phyloP scores from a whole-genome alignment of 2,888 invertebrate genomes.

The Oxyteleia sp. region DNA sequence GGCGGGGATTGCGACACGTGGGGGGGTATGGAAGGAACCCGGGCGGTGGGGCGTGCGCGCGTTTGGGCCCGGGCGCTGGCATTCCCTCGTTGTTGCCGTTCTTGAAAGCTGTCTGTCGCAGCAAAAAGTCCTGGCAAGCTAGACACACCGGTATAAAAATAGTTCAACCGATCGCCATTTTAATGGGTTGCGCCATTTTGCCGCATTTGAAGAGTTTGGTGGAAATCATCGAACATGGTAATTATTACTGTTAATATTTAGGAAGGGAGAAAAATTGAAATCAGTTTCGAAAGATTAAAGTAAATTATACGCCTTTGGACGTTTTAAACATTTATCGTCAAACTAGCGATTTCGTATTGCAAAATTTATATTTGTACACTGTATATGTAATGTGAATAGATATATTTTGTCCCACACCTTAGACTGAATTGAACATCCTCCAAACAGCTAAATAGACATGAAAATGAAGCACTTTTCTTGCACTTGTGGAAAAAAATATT shows the following conservation, averaged over 20 bases:
- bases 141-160: conserved; percentile 99
- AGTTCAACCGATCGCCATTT: conserved; percentile 99
- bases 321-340: too few relatives aligned
- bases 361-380: too few relatives aligned
- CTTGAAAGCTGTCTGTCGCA: conserved; percentile 99
- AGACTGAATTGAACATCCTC: too few relatives aligned
- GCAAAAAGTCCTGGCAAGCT: conserved; percentile 99
- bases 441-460: too few relatives aligned
- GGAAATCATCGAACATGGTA: conserved; percentile 99
- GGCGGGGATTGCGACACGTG: conserved; percentile 99
- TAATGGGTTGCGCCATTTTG: conserved; percentile 99
- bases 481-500: too few relatives aligned
- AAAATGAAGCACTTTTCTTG: too few relatives aligned
- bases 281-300: too few relatives aligned
- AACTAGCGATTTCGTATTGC: too few relatives aligned
- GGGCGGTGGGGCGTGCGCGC: conserved; percentile 99
- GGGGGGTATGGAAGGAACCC: conserved; percentile 99
- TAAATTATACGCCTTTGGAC: too few relatives aligned
- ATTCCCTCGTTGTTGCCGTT: conserved; percentile 99
- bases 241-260: conserved; percentile 52
- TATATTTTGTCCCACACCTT: too few relatives aligned
- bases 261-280: too few relatives aligned
- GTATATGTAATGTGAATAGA: too few relatives aligned
- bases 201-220: conserved; percentile 99
- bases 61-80: conserved; percentile 99